Base-by-base conservation (phyloP, 2,888 invertebrate species). In the Heliconius aoede region DNA sequence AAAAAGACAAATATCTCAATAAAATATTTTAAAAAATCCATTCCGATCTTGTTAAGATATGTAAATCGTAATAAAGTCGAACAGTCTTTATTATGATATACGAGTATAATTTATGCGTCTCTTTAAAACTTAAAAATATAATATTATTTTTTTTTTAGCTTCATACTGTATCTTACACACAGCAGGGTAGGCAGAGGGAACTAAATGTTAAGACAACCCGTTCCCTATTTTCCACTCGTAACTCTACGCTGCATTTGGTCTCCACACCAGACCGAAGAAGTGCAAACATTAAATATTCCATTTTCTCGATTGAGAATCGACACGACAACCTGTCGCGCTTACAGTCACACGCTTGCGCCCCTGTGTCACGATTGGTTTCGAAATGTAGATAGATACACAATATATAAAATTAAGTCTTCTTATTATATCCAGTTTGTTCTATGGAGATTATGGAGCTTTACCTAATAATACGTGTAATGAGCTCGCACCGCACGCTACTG, bases 391-490 rank as follows among this genome's bases (percentile, higher is more conserved):
- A 69, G 4, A 21, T 51, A 30, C 3, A 55, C 1, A 28, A 46
- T 18, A 28, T 46, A 68, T n/a, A 69, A 30, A 65, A 24, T 65
- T 55, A 69, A 55, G 21, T 69, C 55, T 28, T 55, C 7, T 69
- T 69, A 30, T 69, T 24, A 46, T 55, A 69, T 69, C 51, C 13
- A 15, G 55, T 69, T 69, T 55, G 55, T 69, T 32, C 69, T 55
- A 55, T 15, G 30, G 69, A 69, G 68, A 69, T 69, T 69, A 69
- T 30, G 30, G n/a, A 69, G 75, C 75, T 78, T 78, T 72, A 78
- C 72, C 75, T 75, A 75, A 78, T 78, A 72, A 77, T 67, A 72
- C 77, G 75, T 78, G 77, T 78, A 78, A 78, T 78, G 78, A 68
- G 64, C 51, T 67, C 46, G 26, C 72, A 72, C 78, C 78, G 75